phyloP scores from a whole-genome alignment of 2,797 vertebrate species.

The Australoheros facetus region DNA sequence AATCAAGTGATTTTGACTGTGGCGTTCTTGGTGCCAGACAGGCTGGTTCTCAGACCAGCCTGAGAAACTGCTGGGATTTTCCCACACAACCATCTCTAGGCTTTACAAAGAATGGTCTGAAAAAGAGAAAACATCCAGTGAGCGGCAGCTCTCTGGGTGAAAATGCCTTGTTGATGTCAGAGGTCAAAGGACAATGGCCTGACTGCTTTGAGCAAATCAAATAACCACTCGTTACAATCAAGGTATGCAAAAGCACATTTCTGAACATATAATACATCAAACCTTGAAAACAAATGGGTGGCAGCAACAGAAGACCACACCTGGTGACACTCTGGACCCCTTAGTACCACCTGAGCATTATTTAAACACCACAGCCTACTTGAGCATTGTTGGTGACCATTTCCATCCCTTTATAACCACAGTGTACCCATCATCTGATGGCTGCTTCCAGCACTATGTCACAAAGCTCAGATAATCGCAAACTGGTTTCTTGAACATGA shows the following conservation, averaged over 20 bases:
- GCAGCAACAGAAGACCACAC: too few relatives aligned
- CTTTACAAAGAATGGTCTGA: neutral
- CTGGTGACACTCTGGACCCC: neutral
- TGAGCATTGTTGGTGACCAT: neutral
- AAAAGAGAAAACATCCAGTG: neutral
- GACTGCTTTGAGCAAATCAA: neutral
- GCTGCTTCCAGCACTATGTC: neutral
- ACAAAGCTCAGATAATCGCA: too few relatives aligned
- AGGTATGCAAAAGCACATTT: neutral
- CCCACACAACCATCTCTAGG: too few relatives aligned
- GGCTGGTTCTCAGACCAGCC: neutral
- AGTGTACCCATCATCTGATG: neutral
- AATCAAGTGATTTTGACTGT: neutral
- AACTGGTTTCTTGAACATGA: too few relatives aligned
- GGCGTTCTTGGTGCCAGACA: neutral
- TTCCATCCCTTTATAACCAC: neutral
- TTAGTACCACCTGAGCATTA: too few relatives aligned
- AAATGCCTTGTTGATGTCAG: neutral
- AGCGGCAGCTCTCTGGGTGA: too few relatives aligned
- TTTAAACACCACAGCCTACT: neutral
- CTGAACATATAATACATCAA: neutral
- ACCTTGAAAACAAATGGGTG: neutral
- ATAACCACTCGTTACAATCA: neutral
- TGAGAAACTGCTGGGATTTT: neutral
- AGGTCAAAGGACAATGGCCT: neutral